Conservation (phyloP, 2,888 invertebrate species). For the Zhuqinia jingwanae region DNA sequence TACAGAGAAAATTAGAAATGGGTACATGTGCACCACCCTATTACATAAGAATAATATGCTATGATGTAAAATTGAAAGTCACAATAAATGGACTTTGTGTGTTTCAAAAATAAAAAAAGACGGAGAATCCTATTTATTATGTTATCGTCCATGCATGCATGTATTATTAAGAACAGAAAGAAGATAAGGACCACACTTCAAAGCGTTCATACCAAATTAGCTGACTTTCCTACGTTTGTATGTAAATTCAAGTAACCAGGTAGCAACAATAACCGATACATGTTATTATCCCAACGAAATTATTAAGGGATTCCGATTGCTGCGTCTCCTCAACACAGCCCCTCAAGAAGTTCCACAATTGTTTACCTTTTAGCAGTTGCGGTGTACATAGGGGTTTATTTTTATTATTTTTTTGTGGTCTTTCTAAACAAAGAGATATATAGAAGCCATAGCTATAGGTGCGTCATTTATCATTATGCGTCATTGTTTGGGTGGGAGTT, state of each 20-base stretch:
- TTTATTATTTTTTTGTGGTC: too few relatives aligned
- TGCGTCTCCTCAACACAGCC: too few relatives aligned
- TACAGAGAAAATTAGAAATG: too few relatives aligned
- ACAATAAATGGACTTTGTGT: not conserved
- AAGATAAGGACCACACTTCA: too few relatives aligned
- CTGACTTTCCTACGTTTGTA: not conserved
- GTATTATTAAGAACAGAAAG: too few relatives aligned
- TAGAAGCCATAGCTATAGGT: not conserved
- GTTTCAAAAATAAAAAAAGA: not conserved
- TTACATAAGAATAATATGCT: not conserved
- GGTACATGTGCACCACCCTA: too few relatives aligned
- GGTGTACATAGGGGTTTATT: too few relatives aligned
- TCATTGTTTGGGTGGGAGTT: not conserved
- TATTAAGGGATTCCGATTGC: too few relatives aligned
- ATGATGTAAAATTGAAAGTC: not conserved
- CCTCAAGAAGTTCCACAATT: not conserved
- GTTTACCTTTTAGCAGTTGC: not conserved
- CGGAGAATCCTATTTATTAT: not conserved
- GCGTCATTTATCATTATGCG: not conserved
- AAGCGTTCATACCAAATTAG: not conserved
- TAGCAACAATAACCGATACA: too few relatives aligned
- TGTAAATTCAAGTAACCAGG: too few relatives aligned
- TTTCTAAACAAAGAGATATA: not conserved
- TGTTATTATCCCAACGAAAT: too few relatives aligned
- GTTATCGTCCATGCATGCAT: not conserved